phyloP scores from a whole-genome alignment of 2,797 vertebrate species.

The Acanthornis magna region DNA sequence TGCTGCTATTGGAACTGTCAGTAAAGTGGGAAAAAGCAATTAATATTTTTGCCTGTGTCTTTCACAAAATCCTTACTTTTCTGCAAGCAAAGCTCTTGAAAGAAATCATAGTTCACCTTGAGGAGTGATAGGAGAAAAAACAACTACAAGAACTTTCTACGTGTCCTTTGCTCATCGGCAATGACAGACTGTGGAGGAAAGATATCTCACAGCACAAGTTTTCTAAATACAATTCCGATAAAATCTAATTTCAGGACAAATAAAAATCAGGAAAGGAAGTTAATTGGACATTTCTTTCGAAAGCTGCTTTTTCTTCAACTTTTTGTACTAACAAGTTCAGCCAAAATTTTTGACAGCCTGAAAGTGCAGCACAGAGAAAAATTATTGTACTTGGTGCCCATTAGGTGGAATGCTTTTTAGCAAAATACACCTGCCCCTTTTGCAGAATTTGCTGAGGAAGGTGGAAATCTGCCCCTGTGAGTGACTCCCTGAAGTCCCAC shows the following conservation, averaged over 20 bases:
- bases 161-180: constrained; percentile 36
- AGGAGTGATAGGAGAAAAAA: constrained; percentile 34
- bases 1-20: constrained; percentile 34
- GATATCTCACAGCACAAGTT: background rate
- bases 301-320: background rate
- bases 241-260: constrained; percentile 24
- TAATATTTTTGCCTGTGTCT: constrained; percentile 56
- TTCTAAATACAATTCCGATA: constrained; percentile 25
- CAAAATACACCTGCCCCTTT: background rate
- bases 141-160: background rate
- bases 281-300: background rate
- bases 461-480: background rate
- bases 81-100: constrained; percentile 54
- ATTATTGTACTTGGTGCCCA: background rate
- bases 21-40: constrained; percentile 56
- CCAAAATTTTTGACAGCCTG: background rate
- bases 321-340: background rate
- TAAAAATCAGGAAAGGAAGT: background rate
- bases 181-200: background rate
- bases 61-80: constrained; percentile 44
- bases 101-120: constrained; percentile 55
- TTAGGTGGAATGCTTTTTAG: background rate
- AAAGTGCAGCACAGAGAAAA: background rate
- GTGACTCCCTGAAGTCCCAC: background rate
- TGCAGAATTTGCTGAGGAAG: background rate